These are phyloP conservation scores for Panthera tigris DNA, from an alignment of 2,113 vertebrate species.

Conservation along the genomic window DNA sequence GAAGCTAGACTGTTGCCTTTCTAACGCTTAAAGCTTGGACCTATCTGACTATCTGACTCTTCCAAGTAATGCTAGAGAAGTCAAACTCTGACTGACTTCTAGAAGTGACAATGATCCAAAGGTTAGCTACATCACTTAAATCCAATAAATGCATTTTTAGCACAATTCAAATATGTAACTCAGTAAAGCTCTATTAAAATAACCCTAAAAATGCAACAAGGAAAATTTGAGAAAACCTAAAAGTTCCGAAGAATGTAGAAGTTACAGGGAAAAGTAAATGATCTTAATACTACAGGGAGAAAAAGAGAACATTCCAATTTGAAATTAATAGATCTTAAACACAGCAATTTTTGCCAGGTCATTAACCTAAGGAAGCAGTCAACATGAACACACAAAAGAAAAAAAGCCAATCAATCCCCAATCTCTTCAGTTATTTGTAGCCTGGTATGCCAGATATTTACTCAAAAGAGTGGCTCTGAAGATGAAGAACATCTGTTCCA, in stretches of 20 bases:
- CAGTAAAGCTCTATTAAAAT: slow-evolving; percentile 30
- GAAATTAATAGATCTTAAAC: neutral
- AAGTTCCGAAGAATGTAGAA: slow-evolving; percentile 26
- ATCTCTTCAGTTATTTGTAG: neutral
- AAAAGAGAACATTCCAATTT: slow-evolving; percentile 40
- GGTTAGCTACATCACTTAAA: slow-evolving; percentile 13
- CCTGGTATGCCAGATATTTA: neutral
- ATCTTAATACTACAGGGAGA: neutral
- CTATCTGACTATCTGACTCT: neutral
- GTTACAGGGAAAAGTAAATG: neutral
- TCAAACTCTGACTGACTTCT: neutral
- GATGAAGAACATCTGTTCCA: neutral
- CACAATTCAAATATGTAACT: slow-evolving; percentile 48
- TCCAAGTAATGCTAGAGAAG: slow-evolving; percentile 1
- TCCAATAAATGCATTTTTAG: slow-evolving; percentile 25
- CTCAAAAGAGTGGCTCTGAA: neutral
- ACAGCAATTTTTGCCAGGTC: neutral
- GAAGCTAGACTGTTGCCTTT: neutral
- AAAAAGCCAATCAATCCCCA: neutral
- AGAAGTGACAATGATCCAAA: slow-evolving; percentile 3
- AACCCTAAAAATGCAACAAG: slow-evolving; percentile 25
- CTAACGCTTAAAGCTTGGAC: neutral
- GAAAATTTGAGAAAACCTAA: slow-evolving; percentile 41
- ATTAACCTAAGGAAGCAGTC: slow-evolving; percentile 34
- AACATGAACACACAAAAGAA: neutral